phyloP scores from a whole-genome alignment of 2,113 vertebrate genomes.

The Channa argus region DNA sequence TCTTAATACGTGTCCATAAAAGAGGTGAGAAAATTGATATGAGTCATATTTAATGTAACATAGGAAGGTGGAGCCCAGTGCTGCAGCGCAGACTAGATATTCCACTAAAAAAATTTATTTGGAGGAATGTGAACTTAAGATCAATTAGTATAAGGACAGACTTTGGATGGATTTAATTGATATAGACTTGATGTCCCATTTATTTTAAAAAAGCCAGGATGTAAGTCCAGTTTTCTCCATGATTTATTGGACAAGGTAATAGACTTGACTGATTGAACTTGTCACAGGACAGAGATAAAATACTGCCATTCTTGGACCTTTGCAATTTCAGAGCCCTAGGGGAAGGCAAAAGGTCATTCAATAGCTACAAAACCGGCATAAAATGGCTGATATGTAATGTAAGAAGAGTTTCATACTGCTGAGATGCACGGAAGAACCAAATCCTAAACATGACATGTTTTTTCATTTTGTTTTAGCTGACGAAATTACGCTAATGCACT shows the following conservation, averaged over 20 bases:
- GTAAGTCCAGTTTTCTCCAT: slow-evolving; percentile 62
- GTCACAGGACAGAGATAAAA: slow-evolving; percentile 78
- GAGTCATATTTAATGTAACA: slow-evolving; percentile 67
- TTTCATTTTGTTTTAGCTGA: slow-evolving; percentile 51
- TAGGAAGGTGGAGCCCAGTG: slow-evolving; percentile 25
- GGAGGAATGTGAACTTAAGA: slow-evolving; percentile 52
- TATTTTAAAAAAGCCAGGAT: slow-evolving; percentile 54
- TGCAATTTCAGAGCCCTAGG: slow-evolving; percentile 58
- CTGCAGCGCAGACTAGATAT: slow-evolving; percentile 31
- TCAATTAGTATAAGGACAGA: slow-evolving; percentile 63
- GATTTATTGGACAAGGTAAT: slow-evolving; percentile 82
- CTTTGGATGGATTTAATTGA: slow-evolving; percentile 71
- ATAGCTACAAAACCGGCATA: slow-evolving; percentile 64
- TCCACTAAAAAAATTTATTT: slow-evolving; percentile 55
- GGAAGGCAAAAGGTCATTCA: slow-evolving; percentile 73
- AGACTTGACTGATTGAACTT: slow-evolving; percentile 82
- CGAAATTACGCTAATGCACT: slow-evolving; percentile 15
- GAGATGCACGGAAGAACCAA: slow-evolving; percentile 20
- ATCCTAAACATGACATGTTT: slow-evolving; percentile 46
- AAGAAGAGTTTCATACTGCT: slow-evolving; percentile 26
- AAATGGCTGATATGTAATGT: slow-evolving; percentile 22
- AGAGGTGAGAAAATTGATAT: slow-evolving; percentile 54
- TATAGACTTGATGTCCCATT: slow-evolving; percentile 72
- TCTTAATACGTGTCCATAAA: slow-evolving; percentile 62
- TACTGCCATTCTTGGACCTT: slow-evolving; percentile 76